Conservation (phyloP, 2,888 invertebrate genomes). For the Metalampra italica region DNA sequence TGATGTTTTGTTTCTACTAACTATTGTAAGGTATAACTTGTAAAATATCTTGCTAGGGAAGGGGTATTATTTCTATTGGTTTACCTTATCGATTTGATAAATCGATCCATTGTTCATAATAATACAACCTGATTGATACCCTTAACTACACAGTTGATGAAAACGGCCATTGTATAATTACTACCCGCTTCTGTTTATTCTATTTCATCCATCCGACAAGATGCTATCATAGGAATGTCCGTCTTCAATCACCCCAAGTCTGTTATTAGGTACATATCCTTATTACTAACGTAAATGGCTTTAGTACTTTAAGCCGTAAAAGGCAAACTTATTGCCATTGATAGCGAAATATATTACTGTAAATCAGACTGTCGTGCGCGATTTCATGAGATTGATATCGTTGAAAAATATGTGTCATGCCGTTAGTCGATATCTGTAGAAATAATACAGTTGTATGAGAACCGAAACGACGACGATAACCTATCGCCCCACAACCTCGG, state of each 20-base stretch:
- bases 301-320: conserved; percentile 31
- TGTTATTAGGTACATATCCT: conserved; percentile 29
- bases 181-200: conserved; percentile 24
- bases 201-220: conserved; percentile 23
- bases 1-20: too few species aligned
- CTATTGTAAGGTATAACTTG: too few species aligned
- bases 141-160: conserved; percentile 7
- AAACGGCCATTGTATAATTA: conserved; percentile 26
- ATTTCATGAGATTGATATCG: conserved; percentile 61
- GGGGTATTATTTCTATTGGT: too few species aligned
- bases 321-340: conserved; percentile 46
- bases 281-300: conserved; percentile 16
- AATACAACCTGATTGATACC: too few species aligned
- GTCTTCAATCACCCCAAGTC: conserved; percentile 28
- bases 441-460: conserved; percentile 62
- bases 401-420: conserved; percentile 64
- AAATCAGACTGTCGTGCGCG: conserved; percentile 54
- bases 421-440: conserved; percentile 51
- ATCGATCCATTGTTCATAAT: too few species aligned
- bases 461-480: conserved; percentile 58
- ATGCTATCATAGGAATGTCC: conserved; percentile 29
- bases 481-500: conserved; percentile 56
- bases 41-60: too few species aligned
- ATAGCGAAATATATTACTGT: conserved; percentile 54
- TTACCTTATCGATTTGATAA: too few species aligned